Conservation (phyloP, 2,113 vertebrate genomes). For the Engraulis encrasicolus region DNA sequence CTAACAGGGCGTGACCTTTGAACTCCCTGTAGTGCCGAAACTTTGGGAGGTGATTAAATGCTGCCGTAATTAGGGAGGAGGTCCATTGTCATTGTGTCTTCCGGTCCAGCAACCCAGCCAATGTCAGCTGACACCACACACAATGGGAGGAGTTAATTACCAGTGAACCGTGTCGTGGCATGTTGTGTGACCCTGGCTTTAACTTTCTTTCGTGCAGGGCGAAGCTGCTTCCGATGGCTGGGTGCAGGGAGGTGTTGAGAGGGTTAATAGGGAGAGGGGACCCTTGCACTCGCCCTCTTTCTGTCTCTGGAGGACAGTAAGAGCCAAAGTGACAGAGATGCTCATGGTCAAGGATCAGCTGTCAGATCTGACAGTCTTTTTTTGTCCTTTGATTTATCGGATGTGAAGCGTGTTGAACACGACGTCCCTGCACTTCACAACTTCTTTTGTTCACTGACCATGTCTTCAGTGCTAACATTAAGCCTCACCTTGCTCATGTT, state of each 20-base stretch:
- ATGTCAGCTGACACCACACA: too few relatives aligned
- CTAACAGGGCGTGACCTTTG: too few relatives aligned
- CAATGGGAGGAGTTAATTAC: constrained; percentile 23
- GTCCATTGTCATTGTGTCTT: too few relatives aligned
- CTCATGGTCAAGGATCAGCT: not conserved
- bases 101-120: too few relatives aligned
- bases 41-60: too few relatives aligned
- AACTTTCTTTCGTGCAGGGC: not conserved
- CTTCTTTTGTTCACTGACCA: not conserved
- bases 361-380: not conserved
- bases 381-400: not conserved
- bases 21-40: too few relatives aligned
- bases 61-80: too few relatives aligned
- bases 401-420: not conserved
- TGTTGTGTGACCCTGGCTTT: not conserved
- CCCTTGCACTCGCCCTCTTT: not conserved
- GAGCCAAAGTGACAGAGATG: not conserved
- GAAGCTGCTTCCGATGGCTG: not conserved
- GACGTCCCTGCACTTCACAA: not conserved
- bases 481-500: too few relatives aligned
- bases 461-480: too few relatives aligned
- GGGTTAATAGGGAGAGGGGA: not conserved
- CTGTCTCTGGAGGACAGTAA: not conserved
- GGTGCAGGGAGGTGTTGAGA: not conserved
- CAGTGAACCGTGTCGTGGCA: constrained; percentile 2